Evolutionary conservation across 2,797 vertebrate genomes (phyloP).

Genomic region (Bradypodion ventrale): DNA sequence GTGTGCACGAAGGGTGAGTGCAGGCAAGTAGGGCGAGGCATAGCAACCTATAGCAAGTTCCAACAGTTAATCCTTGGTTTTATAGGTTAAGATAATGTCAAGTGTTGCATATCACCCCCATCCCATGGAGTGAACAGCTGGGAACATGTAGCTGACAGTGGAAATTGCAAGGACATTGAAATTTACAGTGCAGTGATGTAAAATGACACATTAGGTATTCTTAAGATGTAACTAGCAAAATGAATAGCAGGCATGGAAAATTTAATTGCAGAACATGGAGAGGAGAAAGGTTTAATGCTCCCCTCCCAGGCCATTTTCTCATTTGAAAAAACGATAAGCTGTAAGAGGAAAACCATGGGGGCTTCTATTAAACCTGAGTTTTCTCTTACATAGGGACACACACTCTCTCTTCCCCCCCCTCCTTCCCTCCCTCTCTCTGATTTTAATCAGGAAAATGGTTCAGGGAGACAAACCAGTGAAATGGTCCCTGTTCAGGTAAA

Average conservation of each 20-base stretch:
- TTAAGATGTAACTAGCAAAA: background rate
- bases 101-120: background rate
- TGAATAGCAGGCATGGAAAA: background rate
- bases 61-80: too few species aligned
- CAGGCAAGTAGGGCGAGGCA: too few species aligned
- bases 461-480: background rate
- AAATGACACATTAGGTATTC: background rate
- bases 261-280: background rate
- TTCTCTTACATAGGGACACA: background rate
- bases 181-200: background rate
- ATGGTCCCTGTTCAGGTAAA: background rate
- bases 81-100: too few species aligned
- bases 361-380: background rate
- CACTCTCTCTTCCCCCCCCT: background rate
- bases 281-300: background rate
- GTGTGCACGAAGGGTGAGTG: too few species aligned
- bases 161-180: background rate
- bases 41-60: too few species aligned
- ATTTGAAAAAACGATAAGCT: background rate
- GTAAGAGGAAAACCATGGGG: background rate
- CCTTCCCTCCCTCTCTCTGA: background rate
- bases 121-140: background rate
- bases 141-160: background rate
- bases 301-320: background rate
- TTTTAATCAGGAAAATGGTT: constrained; percentile 4